phyloP scores from a whole-genome alignment of 2,113 vertebrate genomes.

The Platycercus adscitus region DNA sequence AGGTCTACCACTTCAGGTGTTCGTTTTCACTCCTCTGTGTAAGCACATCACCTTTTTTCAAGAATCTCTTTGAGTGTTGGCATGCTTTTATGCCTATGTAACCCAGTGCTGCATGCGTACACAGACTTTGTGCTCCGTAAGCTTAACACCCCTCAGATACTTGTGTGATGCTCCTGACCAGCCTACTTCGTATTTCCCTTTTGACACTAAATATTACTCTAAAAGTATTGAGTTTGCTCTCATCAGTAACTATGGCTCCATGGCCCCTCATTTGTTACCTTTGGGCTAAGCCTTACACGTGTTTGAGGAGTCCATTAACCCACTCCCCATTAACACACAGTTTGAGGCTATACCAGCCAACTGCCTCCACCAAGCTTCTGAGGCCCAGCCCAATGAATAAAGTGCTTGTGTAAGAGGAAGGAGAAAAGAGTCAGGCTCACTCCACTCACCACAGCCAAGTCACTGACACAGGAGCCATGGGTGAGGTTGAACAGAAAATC shows the following conservation, averaged over 20 bases:
- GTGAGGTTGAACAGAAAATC: constrained; percentile 43
- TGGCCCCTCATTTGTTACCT: not conserved
- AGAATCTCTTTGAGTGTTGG: fast-evolving
- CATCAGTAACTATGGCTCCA: not conserved
- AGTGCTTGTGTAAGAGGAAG: not conserved
- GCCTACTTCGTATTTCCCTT: not conserved
- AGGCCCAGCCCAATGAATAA: not conserved
- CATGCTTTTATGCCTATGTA: not conserved
- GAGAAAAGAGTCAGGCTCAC: not conserved
- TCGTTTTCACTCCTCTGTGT: not conserved
- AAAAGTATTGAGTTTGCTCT: not conserved
- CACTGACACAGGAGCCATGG: constrained; percentile 25
- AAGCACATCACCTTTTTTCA: not conserved
- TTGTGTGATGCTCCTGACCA: not conserved
- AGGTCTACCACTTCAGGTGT: not conserved
- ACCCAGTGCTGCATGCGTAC: not conserved
- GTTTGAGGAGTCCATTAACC: not conserved
- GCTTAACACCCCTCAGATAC: not conserved
- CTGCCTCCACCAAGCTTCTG: not conserved
- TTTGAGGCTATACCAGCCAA: not conserved
- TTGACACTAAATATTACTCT: not conserved
- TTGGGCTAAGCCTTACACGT: fast-evolving
- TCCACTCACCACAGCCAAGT: not conserved
- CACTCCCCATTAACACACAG: not conserved
- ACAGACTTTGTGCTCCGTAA: not conserved